A percentile compares a stretch with the other conserved stretches of the same genome.
Conservation (phyloP, 2,113 vertebrate species). For the Macroglossus sobrinus region DNA sequence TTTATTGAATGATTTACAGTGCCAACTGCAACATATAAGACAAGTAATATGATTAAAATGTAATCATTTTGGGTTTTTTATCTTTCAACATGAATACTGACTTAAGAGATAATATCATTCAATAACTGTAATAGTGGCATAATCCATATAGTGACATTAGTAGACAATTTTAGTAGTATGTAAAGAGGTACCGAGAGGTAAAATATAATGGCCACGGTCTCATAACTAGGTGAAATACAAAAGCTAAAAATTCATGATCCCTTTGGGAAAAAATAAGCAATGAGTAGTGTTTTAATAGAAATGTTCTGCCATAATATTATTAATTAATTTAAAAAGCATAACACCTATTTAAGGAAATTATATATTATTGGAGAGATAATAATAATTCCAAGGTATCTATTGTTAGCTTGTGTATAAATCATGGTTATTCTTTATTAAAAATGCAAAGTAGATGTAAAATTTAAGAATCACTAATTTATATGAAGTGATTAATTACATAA, state of each 20-base stretch:
- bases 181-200: not conserved
- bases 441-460: not conserved
- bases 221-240: not conserved
- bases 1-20: not conserved
- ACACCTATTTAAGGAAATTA: not conserved
- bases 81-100: not conserved
- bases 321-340: not conserved
- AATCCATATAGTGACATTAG: too few species aligned
- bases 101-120: not conserved
- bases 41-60: not conserved
- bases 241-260: not conserved
- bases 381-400: not conserved
- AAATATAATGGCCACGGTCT: not conserved
- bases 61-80: not conserved
- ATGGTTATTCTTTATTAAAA: not conserved
- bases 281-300: not conserved
- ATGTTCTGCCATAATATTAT: not conserved
- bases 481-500: not conserved
- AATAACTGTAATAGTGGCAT: not conserved
- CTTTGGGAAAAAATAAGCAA: not conserved
- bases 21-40: not conserved
- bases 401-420: not conserved
- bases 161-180: not conserved
- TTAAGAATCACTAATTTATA: not conserved
- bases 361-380: not conserved